phyloP scores from a whole-genome alignment of 2,113 vertebrate genomes.

The Ochotona princeps region DNA sequence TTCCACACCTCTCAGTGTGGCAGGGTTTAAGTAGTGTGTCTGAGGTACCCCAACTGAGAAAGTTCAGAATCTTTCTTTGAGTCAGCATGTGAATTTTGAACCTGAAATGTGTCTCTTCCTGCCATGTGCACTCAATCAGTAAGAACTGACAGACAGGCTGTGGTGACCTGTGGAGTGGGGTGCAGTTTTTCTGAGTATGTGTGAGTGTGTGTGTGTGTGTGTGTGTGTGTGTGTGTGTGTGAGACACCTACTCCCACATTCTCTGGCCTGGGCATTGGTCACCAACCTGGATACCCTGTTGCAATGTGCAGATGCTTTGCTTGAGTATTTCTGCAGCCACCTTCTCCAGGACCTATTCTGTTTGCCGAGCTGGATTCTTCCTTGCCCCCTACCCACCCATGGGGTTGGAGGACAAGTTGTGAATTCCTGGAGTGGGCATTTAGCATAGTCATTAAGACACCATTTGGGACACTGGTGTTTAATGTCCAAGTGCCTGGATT shows the following conservation, averaged over 20 bases:
- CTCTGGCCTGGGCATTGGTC: neutral
- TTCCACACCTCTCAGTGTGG: neutral
- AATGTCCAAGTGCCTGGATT: too few species aligned
- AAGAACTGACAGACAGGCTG: neutral
- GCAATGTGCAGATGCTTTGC: neutral
- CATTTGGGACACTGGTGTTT: too few species aligned
- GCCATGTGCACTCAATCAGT: fast-evolving
- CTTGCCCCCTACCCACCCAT: too few species aligned
- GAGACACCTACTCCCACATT: neutral
- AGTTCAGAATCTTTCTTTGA: neutral
- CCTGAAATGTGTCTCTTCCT: neutral
- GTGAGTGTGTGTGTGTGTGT: neutral
- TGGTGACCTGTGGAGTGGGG: neutral
- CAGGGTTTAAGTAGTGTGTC: neutral
- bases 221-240: too few species aligned
- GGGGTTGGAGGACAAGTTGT: neutral
- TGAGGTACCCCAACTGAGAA: neutral
- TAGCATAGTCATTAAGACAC: too few species aligned
- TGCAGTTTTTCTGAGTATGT: fast-evolving
- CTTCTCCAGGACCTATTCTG: neutral
- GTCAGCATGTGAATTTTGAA: neutral
- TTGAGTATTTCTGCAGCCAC: neutral
- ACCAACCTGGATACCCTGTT: neutral
- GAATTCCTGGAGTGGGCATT: neutral
- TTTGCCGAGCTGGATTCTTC: neutral